Base-by-base conservation (phyloP, 2,888 invertebrate genomes). In the Chirona hameri region DNA sequence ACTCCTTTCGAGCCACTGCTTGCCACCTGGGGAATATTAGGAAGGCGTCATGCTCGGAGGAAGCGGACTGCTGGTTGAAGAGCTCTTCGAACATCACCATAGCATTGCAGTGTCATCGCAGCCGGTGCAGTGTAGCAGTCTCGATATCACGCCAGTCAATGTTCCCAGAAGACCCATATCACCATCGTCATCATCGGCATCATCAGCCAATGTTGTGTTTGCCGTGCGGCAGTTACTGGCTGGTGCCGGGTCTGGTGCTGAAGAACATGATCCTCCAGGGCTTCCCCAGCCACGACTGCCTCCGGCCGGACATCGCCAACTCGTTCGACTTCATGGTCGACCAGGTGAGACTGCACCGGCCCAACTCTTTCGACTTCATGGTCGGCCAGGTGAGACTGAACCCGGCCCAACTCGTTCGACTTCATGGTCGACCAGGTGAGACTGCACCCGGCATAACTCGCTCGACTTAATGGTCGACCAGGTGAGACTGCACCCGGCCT, bases 311-410 rank as follows among this genome's bases (percentile, higher is more conserved):
- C 85, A 95, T 96, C 87, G 92, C 94, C 55, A 94, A 94, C 87
- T 93, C 96, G 55, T 92, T 95, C 85, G 96, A 96, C 88, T 96
- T 96, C 87, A 95, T 96, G 94, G 94, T 95, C 31, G 95, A 95
- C 89, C 91, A 92, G 89, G 95, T 95, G 90, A 39, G 39, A 39
- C 39, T 39, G 39, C 2, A 39, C 39, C 39, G n/a, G n/a, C 90
- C 94, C 55, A 94, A 94, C 87, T 93, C 96, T 55, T 92, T 95
- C 85, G 96, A 96, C 88, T 96, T 96, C 87, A 95, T 96, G 94
- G 94, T 95, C 31, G 95, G 95, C 89, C 91, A 92, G 89, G 95
- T 95, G 90, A 39, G n/a, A n/a, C n/a, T n/a, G n/a, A n/a, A n/a
- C n/a, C n/a, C n/a, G n/a, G n/a, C n/a, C 94, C 55, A 94, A 94